Conservation (phyloP, 2,113 vertebrate species). For the Dascyllus trimaculatus region DNA sequence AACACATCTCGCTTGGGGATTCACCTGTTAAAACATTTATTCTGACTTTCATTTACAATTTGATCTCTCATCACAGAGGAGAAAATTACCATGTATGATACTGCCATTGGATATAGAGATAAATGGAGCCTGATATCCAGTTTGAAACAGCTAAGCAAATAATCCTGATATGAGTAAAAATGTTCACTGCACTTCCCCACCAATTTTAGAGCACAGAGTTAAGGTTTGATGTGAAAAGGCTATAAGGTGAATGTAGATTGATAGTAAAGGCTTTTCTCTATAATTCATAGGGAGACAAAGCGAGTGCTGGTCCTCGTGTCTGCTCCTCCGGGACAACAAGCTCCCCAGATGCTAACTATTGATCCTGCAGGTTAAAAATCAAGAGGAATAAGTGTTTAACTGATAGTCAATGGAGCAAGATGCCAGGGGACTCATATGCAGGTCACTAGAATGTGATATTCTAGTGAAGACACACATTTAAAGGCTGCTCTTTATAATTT, state of each 20-base stretch:
- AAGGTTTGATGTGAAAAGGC: background rate
- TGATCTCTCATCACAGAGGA: conserved; percentile 58
- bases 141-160: conserved; percentile 61
- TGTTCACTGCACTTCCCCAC: conserved; percentile 20
- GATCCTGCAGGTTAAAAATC: conserved; percentile 48
- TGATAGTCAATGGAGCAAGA: conserved; percentile 39
- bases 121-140: conserved; percentile 55
- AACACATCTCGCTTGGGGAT: conserved; percentile 55
- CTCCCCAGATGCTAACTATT: conserved; percentile 52
- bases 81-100: conserved; percentile 49
- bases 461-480: conserved; percentile 31
- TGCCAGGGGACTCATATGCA: conserved; percentile 9
- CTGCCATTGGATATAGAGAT: conserved; percentile 62
- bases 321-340: conserved; percentile 34
- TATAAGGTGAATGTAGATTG: conserved; percentile 37
- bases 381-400: conserved; percentile 42
- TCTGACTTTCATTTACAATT: conserved; percentile 73
- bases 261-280: conserved; percentile 22
- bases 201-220: conserved; percentile 17
- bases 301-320: background rate
- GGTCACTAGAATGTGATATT: conserved; percentile 27
- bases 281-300: conserved; percentile 31
- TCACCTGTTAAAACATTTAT: conserved; percentile 77
- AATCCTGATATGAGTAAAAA: conserved; percentile 49
- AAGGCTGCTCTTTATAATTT: conserved; percentile 12